These are phyloP conservation scores for Cottoperca gobio DNA, from an alignment of 2,797 vertebrate genomes.

Conservation along the genomic window DNA sequence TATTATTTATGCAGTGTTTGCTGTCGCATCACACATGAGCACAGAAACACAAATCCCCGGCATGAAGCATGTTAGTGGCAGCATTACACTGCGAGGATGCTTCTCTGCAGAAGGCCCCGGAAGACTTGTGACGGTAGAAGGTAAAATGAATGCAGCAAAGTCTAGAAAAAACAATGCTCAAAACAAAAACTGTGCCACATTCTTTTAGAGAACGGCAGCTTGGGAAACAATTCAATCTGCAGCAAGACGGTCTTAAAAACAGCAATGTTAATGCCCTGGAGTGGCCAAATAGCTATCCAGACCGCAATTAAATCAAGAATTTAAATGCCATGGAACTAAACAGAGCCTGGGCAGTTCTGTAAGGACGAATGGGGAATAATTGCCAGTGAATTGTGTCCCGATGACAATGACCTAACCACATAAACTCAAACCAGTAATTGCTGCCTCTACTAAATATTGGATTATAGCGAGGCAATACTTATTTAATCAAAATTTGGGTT, in stretches of 20 bases:
- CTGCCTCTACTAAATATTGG: neutral
- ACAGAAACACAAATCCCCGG: neutral
- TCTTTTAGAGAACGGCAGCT: neutral
- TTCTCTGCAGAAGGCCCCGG: neutral
- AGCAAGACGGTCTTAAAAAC: neutral
- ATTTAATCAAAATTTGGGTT: neutral
- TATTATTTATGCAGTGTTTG: slow-evolving; percentile 4
- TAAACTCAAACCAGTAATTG: neutral
- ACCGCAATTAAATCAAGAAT: slow-evolving; percentile 6
- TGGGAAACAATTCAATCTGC: neutral
- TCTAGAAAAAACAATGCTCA: neutral
- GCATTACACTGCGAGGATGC: neutral
- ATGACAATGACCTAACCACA: neutral
- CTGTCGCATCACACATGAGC: neutral
- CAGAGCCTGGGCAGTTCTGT: neutral
- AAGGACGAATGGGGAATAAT: neutral
- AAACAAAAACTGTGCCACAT: neutral
- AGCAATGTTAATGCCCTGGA: neutral
- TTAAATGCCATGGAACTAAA: neutral
- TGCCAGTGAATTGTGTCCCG: neutral
- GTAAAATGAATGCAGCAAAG: slow-evolving; percentile 9
- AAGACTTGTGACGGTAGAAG: neutral
- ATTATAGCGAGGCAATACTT: neutral
- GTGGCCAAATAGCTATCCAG: slow-evolving; percentile 4
- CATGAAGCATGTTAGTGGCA: slow-evolving; percentile 7